Evolutionary conservation across 2,797 vertebrate species (phyloP), one percentile per base, ranked within the genome.

Genomic region (Anabacerthia variegaticeps): DNA sequence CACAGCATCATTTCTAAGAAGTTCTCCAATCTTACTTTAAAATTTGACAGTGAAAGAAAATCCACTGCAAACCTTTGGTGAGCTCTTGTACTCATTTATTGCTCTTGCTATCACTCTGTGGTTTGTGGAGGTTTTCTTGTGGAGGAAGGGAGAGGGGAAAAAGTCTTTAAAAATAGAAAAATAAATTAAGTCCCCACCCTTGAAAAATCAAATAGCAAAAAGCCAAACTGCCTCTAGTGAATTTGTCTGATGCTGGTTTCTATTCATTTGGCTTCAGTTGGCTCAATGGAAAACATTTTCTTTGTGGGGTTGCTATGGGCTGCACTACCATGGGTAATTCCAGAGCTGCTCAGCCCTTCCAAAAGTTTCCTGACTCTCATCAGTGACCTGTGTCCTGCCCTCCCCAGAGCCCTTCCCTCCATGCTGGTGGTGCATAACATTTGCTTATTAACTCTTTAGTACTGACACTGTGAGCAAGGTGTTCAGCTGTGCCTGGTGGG

Each of bases 401-500:
- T 76, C 3, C n/a, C 39, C 62, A 19, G 44, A 58, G 59, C 59
- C 26, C 55, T 62, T 71, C 78, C 63, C 49, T 27, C 44, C 12
- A 27, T 2, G 4, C 34, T 39, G 36, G 43, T 27, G 20, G 19
- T 13, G 8, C 0, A 1, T 4, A 19, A 10, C 3, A 1, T 71
- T 87, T 39, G 16, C 36, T 81, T 15, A 10, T 30, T 52, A n/a
- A 23, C 36, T 21, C 69, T 24, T 39, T n/a, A 7, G n/a, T 26
- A 20, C 6, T 16, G 41, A 34, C 48, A 13, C 23, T 34, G 32
- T 2, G 4, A 62, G 27, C 23, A 8, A 74, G 37, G 44, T 12
- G 41, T 37, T 61, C 52, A 36, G 43, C 21, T 0, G 0, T 28
- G 12, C 52, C 44, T 55, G 12, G 23, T 4, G 52, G 30, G 23